These are phyloP conservation scores for Stomorhina lunata DNA, from an alignment of 2,888 invertebrate genomes.

Conservation along the genomic window DNA sequence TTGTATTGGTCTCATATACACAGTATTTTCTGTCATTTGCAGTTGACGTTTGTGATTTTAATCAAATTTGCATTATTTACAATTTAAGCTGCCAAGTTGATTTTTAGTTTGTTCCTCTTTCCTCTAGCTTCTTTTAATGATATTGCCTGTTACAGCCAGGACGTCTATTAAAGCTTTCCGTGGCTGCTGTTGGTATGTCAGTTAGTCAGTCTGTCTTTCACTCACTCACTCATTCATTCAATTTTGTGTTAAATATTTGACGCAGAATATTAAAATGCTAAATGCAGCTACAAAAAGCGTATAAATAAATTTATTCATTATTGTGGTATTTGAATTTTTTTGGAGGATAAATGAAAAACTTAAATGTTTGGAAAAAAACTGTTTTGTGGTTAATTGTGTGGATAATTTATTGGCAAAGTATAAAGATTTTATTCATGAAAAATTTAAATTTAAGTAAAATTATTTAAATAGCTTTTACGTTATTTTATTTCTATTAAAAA, in stretches of 20 bases:
- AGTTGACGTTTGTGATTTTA: conserved; percentile 65
- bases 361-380: conserved; percentile 39
- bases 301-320: conserved; percentile 53
- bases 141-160: conserved; percentile 4
- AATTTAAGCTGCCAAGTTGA: conserved; percentile 66
- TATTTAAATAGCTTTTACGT: background rate
- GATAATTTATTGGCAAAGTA: conserved; percentile 45
- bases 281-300: conserved; percentile 46
- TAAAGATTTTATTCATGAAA: conserved; percentile 4
- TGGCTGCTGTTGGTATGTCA: background rate
- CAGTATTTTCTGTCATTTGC: conserved; percentile 57
- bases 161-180: conserved; percentile 43
- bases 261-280: conserved; percentile 55
- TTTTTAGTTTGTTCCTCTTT: conserved; percentile 37
- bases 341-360: background rate
- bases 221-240: no score
- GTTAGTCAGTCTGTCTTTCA: background rate
- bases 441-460: conserved; percentile 28
- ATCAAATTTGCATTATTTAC: conserved; percentile 72
- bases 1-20: conserved; percentile 3
- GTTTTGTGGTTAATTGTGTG: conserved; percentile 63
- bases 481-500: background rate
- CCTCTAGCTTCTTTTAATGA: background rate
- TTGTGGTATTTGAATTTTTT: conserved; percentile 56
- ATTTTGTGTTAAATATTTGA: conserved; percentile 29